Evolutionary conservation across 2,113 vertebrate genomes (phyloP).

Genomic region (Pontoporia blainvillei): DNA sequence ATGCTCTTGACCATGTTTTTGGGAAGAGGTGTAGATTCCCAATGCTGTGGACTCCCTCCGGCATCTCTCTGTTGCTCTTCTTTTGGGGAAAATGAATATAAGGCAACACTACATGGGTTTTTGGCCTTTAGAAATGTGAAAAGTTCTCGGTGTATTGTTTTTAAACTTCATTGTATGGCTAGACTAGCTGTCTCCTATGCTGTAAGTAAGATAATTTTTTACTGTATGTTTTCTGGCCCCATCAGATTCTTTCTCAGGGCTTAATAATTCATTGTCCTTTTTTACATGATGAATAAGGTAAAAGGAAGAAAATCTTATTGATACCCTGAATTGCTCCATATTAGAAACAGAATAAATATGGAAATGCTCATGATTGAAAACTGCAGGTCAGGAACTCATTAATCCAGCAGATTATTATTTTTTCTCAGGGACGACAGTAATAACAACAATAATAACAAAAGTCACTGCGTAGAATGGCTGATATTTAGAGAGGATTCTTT

Average conservation of each 20-base stretch:
- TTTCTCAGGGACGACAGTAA: neutral
- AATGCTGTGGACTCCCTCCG: neutral
- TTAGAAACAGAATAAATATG: neutral
- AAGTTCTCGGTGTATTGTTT: constrained; percentile 9
- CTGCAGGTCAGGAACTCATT: neutral
- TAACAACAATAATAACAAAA: neutral
- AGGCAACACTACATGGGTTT: neutral
- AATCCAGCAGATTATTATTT: neutral
- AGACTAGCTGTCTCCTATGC: neutral
- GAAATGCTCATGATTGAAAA: neutral
- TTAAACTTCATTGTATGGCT: neutral
- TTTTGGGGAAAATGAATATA: neutral
- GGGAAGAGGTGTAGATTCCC: neutral
- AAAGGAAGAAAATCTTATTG: neutral
- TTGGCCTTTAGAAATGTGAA: neutral
- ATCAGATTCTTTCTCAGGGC: neutral
- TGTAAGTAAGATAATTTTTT: neutral
- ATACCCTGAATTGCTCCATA: neutral
- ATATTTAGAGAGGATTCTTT: neutral
- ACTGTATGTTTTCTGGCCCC: neutral
- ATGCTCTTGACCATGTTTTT: neutral
- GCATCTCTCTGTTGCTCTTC: neutral
- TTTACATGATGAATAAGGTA: neutral
- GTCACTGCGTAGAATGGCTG: neutral
- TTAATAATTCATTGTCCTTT: neutral